Percentiles rank a stretch among this genome's conserved stretches.
Conservation (phyloP, 2,113 vertebrate species). For the Catharus fuscescens region DNA sequence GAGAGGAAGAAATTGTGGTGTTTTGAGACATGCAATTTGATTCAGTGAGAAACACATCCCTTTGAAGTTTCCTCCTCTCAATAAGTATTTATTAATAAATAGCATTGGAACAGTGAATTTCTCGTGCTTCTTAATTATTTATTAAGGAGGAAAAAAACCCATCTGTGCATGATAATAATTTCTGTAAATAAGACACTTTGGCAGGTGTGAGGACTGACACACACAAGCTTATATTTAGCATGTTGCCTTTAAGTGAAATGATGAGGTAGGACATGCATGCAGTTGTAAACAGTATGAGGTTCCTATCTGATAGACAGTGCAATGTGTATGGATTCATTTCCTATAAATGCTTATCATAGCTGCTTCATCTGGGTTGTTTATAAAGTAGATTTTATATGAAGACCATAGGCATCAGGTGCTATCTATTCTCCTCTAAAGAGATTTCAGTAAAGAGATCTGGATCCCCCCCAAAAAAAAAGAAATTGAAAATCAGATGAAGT, state of each 20-base stretch:
- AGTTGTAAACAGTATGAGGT: background rate
- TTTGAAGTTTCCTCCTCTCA: background rate
- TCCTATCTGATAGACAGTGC: background rate
- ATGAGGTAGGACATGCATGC: background rate
- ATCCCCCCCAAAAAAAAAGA: background rate
- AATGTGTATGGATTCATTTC: background rate
- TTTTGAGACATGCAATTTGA: background rate
- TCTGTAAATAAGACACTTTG: background rate
- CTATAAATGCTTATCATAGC: background rate
- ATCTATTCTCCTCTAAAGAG: background rate
- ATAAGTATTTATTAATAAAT: background rate
- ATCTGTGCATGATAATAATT: background rate
- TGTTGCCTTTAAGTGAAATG: background rate
- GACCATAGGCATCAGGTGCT: background rate
- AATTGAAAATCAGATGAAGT: background rate
- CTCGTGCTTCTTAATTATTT: background rate
- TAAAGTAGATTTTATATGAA: background rate
- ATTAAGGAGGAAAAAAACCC: background rate
- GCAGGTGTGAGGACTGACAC: background rate
- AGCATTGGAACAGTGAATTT: background rate
- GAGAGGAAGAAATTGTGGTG: background rate
- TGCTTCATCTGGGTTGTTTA: background rate
- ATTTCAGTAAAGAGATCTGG: background rate
- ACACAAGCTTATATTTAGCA: background rate
- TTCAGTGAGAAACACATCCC: background rate